Conservation (phyloP, 2,888 invertebrate genomes). For the Nymphalis c-album region DNA sequence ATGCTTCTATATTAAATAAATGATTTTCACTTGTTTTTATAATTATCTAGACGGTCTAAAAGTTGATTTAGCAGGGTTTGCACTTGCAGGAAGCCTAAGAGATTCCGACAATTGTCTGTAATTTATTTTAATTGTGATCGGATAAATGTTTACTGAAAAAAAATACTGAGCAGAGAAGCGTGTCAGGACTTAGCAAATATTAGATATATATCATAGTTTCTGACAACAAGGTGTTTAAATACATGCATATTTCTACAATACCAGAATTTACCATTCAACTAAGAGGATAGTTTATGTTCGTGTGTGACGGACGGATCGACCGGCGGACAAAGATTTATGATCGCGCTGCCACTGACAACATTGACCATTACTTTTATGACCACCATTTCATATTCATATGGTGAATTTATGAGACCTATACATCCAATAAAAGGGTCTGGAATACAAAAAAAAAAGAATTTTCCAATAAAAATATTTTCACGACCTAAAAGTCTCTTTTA, state of each 20-base stretch:
- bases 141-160: too few relatives aligned
- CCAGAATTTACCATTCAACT: not conserved
- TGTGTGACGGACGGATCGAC: slow-evolving; percentile 26
- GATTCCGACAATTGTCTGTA: too few relatives aligned
- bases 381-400: slow-evolving; percentile 11
- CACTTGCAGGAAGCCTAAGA: too few relatives aligned
- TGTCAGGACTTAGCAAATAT: not conserved
- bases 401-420: slow-evolving; percentile 7
- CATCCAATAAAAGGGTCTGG: slow-evolving; percentile 4
- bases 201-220: not conserved
- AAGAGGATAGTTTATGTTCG: slow-evolving; percentile 14
- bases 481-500: too few relatives aligned
- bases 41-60: too few relatives aligned
- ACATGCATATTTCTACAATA: not conserved
- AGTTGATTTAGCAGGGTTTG: too few relatives aligned
- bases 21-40: too few relatives aligned
- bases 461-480: too few relatives aligned
- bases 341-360: slow-evolving; percentile 8
- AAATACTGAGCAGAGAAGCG: too few relatives aligned
- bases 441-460: not conserved
- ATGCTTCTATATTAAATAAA: too few relatives aligned
- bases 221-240: not conserved
- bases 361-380: slow-evolving; percentile 10
- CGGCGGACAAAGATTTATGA: slow-evolving; percentile 3
- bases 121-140: too few relatives aligned